These are phyloP conservation scores for Scotopteryx bipunctaria DNA, from an alignment of 2,888 invertebrate genomes.

Conservation along the genomic window DNA sequence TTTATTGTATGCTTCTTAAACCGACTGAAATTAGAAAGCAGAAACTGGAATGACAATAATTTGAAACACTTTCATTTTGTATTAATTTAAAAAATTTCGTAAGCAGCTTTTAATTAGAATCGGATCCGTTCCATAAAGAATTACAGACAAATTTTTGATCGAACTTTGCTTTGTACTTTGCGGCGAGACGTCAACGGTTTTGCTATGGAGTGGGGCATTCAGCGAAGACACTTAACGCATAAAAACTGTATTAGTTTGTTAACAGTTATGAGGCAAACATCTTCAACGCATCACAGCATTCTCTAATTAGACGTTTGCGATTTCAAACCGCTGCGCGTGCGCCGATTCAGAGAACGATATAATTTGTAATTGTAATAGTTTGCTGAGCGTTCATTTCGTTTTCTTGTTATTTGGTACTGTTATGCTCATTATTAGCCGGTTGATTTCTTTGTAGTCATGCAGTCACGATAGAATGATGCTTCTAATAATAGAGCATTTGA, in stretches of 20 bases:
- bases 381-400: constrained; percentile 35
- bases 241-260: constrained; percentile 26
- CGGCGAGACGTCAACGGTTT: too few species aligned
- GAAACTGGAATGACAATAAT: constrained; percentile 14
- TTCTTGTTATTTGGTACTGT: constrained; percentile 38
- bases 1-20: too few species aligned
- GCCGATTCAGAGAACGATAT: constrained; percentile 31
- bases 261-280: constrained; percentile 32
- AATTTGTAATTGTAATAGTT: constrained; percentile 47
- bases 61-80: constrained; percentile 7
- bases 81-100: constrained; percentile 6
- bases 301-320: constrained; percentile 63
- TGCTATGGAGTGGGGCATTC: too few species aligned
- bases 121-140: constrained; percentile 17
- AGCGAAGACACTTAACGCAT: too few species aligned
- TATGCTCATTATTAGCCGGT: constrained; percentile 17
- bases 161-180: too few species aligned
- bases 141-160: too few species aligned
- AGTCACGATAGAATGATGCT: constrained; percentile 13
- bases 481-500: constrained; percentile 4
- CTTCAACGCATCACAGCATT: constrained; percentile 61
- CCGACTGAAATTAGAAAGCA: constrained; percentile 23
- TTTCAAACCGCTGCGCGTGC: constrained; percentile 60
- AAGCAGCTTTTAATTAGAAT: constrained; percentile 13
- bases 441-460: constrained; percentile 11